Evolutionary conservation across 2,888 invertebrate species (phyloP), one percentile per base, ranked within the genome.

Genomic region (Tetranychus truncatus): DNA sequence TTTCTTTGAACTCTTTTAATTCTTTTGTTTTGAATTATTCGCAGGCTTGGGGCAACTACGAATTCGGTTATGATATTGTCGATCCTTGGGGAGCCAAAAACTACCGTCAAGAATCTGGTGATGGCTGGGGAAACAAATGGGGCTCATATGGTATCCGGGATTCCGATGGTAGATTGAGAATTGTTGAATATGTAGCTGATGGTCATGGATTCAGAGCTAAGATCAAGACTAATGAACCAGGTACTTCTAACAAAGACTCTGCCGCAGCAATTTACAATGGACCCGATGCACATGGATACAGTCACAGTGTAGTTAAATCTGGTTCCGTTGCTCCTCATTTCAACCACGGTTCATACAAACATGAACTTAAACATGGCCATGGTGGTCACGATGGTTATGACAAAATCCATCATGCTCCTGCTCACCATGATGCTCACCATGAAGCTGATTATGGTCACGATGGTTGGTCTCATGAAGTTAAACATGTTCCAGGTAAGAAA

Each of bases 141-240:
- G 78, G 78, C 3, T 78, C 78, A 15, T 78, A 78, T 74, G 76
- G 77, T 45, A 76, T 78, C 67, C 75, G 75, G 44, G 78, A 78
- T 75, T 75, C 77, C 24, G 78, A 78, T 44, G 78, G 78, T 9
- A 71, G 78, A 8, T 66, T 77, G 20, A 73, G 78, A 46, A 74
- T 78, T 20, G 78, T 78, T 7, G 77, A 78, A 18, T 78, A 78
- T 21, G 75, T 76, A 9, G 78, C 78, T 44, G 78, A 78, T 72
- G 76, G 75, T 21, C 75, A 74, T 18, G 78, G 78, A 20, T 78
- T 77, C 72, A 20, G 77, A 71, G 78, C 78, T 20, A 78, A 78
- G 55, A 75, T 78, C 21, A 78, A 76, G 55, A 77, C 78, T 6
- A 78, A 78, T 73, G 78, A 78, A 71, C 78, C 78, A 18, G 78